Base-by-base conservation (phyloP, 2,888 invertebrate genomes). In the Caenorhabditis sp. region DNA sequence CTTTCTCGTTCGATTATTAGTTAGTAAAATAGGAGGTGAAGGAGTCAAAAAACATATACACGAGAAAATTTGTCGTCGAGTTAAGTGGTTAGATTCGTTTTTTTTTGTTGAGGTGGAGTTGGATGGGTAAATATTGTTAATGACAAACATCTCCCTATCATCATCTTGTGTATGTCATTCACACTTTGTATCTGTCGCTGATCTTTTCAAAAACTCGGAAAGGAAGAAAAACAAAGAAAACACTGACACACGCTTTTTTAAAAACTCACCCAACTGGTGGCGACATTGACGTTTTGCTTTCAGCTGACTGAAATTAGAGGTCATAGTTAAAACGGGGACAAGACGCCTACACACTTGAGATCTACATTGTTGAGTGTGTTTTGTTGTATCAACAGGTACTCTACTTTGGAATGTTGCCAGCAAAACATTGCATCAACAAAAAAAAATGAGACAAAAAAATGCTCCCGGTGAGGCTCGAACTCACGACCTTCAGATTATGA, bases 401-500 rank as follows among this genome's bases (percentile, higher is more conserved):
- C 43, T 43, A 43, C 43, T 43, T 43, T 43, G 43, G 43, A 43
- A 43, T 43, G 43, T 43, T 43, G 43, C 43, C 43, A 43, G 43
- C 14, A 43, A 43, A 43, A 43, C 43, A 10, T 43, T n/a, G n/a
- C n/a, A n/a, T 5, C 43, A 43, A 14, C 3, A 43, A 43, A 43
- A 12, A 14, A 43, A 43, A 43, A 43, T 12, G 14, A 43, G 17
- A 43, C 2, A 43, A 78, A 72, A 69, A 23, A 61, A 59, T 81
- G 81, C 81, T 81, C 78, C 77, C 75, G 76, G 93, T 93, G 93
- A 93, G 93, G 93, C 92, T 93, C 93, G 93, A 93, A 93, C 93
- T 93, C 93, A 93, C 93, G 93, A 93, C 93, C 93, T 93, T 93
- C 92, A 93, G 92, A 93, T 93, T 92, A 93, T 92, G 92, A 93